Evolutionary conservation across 2,888 invertebrate species (phyloP).

Genomic region (Clunio marinus): DNA sequence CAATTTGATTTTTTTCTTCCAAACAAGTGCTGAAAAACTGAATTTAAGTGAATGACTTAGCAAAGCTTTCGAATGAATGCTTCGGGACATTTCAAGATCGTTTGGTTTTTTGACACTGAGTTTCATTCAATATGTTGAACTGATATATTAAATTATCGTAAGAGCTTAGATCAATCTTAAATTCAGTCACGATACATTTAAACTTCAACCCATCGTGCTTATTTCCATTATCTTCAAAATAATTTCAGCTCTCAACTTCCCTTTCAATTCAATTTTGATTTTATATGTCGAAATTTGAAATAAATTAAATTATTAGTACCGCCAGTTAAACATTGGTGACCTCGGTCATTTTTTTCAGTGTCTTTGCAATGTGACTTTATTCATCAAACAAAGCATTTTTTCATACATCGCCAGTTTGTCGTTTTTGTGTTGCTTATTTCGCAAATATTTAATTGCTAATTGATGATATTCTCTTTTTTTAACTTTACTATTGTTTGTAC

Average conservation of each 20-base stretch:
- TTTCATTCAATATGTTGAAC: no score
- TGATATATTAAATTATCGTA: no score
- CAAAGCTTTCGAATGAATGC: conserved; percentile 8
- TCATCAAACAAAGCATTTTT: not conserved
- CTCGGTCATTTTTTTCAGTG: not conserved
- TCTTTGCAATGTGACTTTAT: not conserved
- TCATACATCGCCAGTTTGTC: conserved; percentile 2
- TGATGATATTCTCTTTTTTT: conserved; percentile 18
- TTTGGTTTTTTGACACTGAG: not conserved
- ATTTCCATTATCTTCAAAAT: no score
- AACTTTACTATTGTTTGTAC: no score
- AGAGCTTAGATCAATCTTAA: no score
- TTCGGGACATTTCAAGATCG: conserved; percentile 1
- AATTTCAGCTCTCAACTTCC: no score
- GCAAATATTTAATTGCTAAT: conserved; percentile 18
- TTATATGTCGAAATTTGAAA: no score
- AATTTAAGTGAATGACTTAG: conserved; percentile 18
- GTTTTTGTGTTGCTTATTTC: not conserved
- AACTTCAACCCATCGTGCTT: no score
- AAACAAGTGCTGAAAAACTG: not conserved
- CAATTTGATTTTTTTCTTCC: not conserved
- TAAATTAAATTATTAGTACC: no score
- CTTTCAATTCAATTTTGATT: no score
- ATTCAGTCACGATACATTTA: no score
- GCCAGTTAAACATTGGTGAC: no score